Base-by-base conservation (phyloP, 2,888 invertebrate genomes). In the Hydrotaea cyrtoneurina region DNA sequence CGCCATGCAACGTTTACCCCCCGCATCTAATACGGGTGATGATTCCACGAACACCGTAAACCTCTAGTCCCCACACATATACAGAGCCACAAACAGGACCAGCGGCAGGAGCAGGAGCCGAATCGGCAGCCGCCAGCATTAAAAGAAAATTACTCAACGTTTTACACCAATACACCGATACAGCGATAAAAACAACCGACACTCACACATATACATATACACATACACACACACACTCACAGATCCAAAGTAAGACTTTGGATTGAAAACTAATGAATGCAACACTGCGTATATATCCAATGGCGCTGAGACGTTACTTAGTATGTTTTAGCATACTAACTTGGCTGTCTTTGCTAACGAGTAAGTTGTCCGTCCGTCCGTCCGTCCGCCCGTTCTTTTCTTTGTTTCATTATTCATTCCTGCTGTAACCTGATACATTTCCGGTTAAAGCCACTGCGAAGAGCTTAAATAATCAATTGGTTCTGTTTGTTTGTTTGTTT, bases 281-380 rank as follows among this genome's bases (percentile, higher is more conserved):
- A 82, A 64, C 78, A 76, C 7, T 75, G 73, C 73, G 78, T 73
- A 66, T 82, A 88, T 86, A 84, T 87, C 89, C 88, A 87, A 91
- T 91, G 90, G 90, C 90, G 88, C 88, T 88, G 87, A 89, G 89
- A 87, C 89, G 89, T 84, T 88, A 82, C 88, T 80, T 87, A 89
- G 87, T 89, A 88, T 86, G 88, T 90, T 85, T 88, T 80, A 82
- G 88, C 82, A 87, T 90, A 86, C 86, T 91, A 83, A 90, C 90
- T 86, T 90, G 91, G 88, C 89, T 91, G 85, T 89, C 90, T 78
- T 86, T 91, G 85, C 89, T 91, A 79, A 89, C 91, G 84, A 88
- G 91, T 91, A 87, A 85, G 86, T 80, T 31, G n/a, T 50, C n/a
- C 4, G n/a, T n/a, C 50, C 23, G 19, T 11, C 5, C 23, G 5